Percentiles rank a stretch among this genome's conserved stretches.
Conservation (phyloP, 2,797 vertebrate species). For the Molossus molossus region DNA sequence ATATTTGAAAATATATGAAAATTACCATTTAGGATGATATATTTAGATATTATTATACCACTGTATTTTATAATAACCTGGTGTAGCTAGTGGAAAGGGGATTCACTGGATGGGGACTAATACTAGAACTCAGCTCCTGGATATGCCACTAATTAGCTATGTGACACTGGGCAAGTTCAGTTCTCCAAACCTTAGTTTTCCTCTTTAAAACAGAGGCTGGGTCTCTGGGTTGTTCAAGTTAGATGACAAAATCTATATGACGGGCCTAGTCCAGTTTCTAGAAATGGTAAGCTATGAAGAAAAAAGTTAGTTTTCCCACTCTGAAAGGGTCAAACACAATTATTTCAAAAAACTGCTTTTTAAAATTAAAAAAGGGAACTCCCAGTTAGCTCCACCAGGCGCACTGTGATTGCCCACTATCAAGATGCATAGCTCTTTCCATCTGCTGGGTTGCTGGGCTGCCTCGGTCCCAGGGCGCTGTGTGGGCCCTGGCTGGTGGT, state of each 20-base stretch:
- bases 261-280: not conserved
- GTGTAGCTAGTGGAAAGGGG: not conserved
- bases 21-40: not conserved
- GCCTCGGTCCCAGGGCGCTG: not conserved
- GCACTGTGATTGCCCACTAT: not conserved
- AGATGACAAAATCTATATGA: not conserved
- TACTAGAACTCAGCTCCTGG: not conserved
- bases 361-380: not conserved
- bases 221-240: constrained; percentile 10
- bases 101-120: not conserved
- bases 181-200: constrained; percentile 65
- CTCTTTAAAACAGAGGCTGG: constrained; percentile 49
- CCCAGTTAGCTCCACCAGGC: not conserved
- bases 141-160: not conserved
- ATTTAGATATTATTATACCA: not conserved
- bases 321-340: not conserved
- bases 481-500: not conserved
- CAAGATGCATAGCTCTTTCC: not conserved
- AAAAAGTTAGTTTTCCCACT: constrained; percentile 45
- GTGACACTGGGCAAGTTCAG: not conserved
- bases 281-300: constrained; percentile 34
- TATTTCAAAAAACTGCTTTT: constrained; percentile 67
- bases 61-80: constrained; percentile 2
- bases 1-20: not conserved
- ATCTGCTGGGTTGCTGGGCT: not conserved